Evolutionary conservation across 2,113 vertebrate species (phyloP).

Genomic region (Centrocercus urophasianus): DNA sequence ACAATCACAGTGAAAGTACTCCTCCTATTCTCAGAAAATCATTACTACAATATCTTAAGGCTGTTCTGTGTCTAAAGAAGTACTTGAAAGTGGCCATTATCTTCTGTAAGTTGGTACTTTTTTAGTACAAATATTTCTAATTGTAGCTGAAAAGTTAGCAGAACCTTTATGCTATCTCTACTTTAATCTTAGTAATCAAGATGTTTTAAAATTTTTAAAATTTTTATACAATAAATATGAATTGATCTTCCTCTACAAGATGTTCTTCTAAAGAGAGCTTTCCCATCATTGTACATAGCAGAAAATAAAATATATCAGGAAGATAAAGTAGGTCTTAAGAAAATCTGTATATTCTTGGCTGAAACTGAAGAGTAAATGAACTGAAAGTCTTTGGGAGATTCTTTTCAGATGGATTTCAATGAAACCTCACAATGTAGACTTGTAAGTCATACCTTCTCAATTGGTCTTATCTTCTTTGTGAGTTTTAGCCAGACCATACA

Average conservation of each 20-base stretch:
- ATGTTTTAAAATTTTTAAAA: not conserved
- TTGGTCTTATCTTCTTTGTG: not conserved
- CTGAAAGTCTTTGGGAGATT: not conserved
- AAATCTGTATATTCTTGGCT: not conserved
- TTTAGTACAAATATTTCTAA: not conserved
- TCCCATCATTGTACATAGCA: not conserved
- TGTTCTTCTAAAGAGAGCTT: not conserved
- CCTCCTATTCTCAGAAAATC: not conserved
- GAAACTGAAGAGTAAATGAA: not conserved
- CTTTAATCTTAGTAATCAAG: not conserved
- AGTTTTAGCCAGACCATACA: not conserved
- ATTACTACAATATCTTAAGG: not conserved
- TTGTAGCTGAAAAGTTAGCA: not conserved
- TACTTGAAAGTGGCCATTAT: not conserved
- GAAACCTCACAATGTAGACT: not conserved
- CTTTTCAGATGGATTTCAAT: not conserved
- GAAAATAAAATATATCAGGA: not conserved
- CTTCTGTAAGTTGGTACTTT: not conserved
- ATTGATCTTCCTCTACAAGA: not conserved
- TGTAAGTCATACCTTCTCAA: not conserved
- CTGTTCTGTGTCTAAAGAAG: not conserved
- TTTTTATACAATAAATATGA: not conserved
- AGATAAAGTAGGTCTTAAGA: not conserved
- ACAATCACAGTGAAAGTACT: not conserved
- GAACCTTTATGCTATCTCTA: not conserved